Base-by-base conservation (phyloP, 1,140 invertebrate genomes). In the Geopemphigus sp. region DNA sequence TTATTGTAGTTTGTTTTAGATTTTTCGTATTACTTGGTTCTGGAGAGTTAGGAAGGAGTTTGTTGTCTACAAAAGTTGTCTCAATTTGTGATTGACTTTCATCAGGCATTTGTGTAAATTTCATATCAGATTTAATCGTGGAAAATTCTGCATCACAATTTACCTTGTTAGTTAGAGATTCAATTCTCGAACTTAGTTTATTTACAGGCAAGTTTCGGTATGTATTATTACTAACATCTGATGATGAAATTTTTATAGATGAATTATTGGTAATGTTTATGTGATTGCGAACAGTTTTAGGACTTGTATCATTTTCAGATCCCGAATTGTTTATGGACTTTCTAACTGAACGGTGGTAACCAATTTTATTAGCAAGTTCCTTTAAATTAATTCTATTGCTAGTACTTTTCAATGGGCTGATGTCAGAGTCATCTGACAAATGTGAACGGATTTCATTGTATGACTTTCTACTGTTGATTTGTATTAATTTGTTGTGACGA, bases 281-380 rank as follows among this genome's bases (percentile, higher is more conserved):
- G 10, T 10, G 14, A 39, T 59, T 6, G 11, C 45, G 53, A 24
- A 24, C 39, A 24, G 19, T 57, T 39, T 61, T 39, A 61, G 14
- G 24, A 19, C 29, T 63, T 19, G 39, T 63, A 45, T 78, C 74
- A n/a, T 63, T 50, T n/a, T 61, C 22, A 26, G 54, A 59, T 24
- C n/a, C n/a, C n/a, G 72, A 57, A 24, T 32, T 8, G 15, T 59
- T 57, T 2, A 47, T 50, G 2, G 57, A 59, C 24, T 22, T 56
- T 47, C 22, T 76, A 1, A 76, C 29, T 26, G 73, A 76, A 17
- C 73, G 73, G 12, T 59, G 73, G n/a, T 76, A 76, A 22, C 73
- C 73, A 76, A 76, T 76, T 15, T 61, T 59, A 12, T 76, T 76
- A 15, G 73, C 73, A n/a, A 76, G 39, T 19, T 61, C 29, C 47